A percentile compares a stretch with the other conserved stretches of the same genome.
phyloP scores from a whole-genome alignment of 2,113 vertebrate genomes.

The Phrynosoma platyrhinos region DNA sequence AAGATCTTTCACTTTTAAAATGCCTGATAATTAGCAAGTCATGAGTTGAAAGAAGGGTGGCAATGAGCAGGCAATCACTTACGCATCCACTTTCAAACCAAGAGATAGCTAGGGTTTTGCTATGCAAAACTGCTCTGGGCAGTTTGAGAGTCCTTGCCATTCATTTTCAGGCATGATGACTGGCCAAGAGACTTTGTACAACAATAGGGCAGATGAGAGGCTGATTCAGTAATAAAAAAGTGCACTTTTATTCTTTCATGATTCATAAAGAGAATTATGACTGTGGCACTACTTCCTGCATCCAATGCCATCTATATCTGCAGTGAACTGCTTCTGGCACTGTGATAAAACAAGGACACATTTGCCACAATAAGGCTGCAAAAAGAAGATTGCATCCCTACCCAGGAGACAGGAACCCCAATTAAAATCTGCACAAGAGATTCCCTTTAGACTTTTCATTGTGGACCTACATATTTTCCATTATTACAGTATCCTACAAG shows the following conservation, averaged over 20 bases:
- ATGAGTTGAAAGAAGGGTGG: background rate
- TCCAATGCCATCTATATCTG: background rate
- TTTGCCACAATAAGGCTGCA: conserved; percentile 20
- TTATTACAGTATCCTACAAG: background rate
- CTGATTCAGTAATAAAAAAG: background rate
- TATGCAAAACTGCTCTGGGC: background rate
- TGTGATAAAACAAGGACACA: conserved; percentile 44
- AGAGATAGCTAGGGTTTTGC: background rate
- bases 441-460: conserved; percentile 35
- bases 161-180: background rate
- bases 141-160: background rate
- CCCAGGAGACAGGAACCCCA: conserved; percentile 44
- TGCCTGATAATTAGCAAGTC: background rate
- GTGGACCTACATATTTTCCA: conserved; percentile 9
- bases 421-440: conserved; percentile 32
- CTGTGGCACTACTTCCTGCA: background rate
- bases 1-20: background rate
- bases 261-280: background rate
- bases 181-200: background rate
- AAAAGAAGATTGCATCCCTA: conserved; percentile 10
- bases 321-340: background rate
- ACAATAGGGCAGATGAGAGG: background rate
- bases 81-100: background rate
- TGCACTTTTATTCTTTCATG: background rate
- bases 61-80: background rate